Percentiles rank a stretch among this genome's conserved stretches.
Evolutionary conservation across 2,797 vertebrate genomes (phyloP).

Genomic region (Luscinia luscinia): DNA sequence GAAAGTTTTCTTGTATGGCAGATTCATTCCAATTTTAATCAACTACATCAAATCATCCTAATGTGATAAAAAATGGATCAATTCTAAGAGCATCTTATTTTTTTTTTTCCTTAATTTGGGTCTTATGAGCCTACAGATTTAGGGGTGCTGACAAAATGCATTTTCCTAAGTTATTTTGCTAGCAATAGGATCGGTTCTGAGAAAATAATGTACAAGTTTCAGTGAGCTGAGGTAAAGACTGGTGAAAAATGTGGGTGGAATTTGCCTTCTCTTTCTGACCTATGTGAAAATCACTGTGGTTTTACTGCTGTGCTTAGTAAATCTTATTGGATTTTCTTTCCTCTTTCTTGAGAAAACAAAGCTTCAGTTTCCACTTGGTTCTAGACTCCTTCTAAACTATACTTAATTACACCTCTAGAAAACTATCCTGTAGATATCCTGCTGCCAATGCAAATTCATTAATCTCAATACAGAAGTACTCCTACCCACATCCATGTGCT

Average conservation of each 20-base stretch:
- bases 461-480: neutral
- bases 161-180: neutral
- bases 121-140: neutral
- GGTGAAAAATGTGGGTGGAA: neutral
- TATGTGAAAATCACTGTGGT: neutral
- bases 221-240: neutral
- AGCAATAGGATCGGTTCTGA: neutral
- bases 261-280: neutral
- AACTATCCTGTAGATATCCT: neutral
- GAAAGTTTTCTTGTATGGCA: neutral
- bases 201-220: neutral
- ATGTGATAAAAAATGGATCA: neutral
- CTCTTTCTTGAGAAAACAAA: neutral
- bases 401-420: neutral
- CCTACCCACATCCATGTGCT: too few species aligned
- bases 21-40: neutral
- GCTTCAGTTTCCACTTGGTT: neutral
- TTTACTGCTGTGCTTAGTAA: neutral
- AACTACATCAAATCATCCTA: neutral
- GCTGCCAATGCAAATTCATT: neutral
- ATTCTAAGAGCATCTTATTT: neutral
- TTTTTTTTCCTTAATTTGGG: neutral
- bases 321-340: neutral
- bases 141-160: neutral
- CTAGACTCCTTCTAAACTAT: neutral